Evolutionary conservation across 1,140 invertebrate genomes (phyloP).

Genomic region (Aphis craccivora): DNA sequence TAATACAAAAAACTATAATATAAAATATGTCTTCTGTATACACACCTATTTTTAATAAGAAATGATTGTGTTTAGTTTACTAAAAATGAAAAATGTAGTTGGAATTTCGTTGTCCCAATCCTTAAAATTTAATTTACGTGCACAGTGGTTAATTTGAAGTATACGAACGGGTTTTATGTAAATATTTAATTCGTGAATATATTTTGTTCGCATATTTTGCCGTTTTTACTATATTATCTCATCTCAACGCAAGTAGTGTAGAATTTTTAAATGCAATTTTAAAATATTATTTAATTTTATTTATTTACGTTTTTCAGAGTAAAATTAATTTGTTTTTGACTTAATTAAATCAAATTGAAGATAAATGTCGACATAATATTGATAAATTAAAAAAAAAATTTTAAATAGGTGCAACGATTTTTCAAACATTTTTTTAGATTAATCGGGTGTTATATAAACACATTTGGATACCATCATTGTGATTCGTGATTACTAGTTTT

Average conservation of each 20-base stretch:
- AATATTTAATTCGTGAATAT: background rate
- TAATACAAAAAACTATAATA: background rate
- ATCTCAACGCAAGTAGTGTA: background rate
- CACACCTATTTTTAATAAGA: background rate
- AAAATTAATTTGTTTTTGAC: background rate
- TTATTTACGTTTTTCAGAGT: background rate
- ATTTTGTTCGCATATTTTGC: background rate
- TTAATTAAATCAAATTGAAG: background rate
- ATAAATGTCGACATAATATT: background rate
- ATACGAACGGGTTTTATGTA: background rate
- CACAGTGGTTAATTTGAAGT: background rate
- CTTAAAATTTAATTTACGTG: too few species aligned
- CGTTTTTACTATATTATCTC: background rate
- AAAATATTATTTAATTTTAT: background rate
- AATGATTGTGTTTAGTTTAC: background rate
- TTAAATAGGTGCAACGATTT: too few species aligned
- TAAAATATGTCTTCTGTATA: background rate
- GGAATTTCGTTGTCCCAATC: background rate
- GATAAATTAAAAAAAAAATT: background rate
- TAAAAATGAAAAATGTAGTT: background rate
- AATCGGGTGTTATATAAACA: too few species aligned
- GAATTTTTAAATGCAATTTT: background rate
- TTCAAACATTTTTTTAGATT: too few species aligned
- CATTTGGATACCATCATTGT: too few species aligned
- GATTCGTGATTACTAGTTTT: too few species aligned